phyloP scores from a whole-genome alignment of 2,888 invertebrate species.

The Rhagium mordax region DNA sequence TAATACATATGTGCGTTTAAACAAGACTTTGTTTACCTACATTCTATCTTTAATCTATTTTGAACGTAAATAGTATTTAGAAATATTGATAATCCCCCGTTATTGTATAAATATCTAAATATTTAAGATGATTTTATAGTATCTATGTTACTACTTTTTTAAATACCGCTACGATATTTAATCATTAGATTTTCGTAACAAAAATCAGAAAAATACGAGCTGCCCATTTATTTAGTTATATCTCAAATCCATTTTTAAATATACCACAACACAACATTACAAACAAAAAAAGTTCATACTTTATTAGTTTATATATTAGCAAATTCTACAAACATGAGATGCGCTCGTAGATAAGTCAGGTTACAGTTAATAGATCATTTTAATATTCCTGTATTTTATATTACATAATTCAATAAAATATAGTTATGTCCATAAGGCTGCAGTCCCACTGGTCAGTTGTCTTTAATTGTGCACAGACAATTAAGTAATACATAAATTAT shows the following conservation, averaged over 20 bases:
- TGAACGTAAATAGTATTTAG: no score
- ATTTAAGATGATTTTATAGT: no score
- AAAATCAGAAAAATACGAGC: constrained; percentile 28
- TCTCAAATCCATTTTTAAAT: not conserved
- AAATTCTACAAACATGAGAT: not conserved
- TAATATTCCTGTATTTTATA: not conserved
- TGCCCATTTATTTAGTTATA: not conserved
- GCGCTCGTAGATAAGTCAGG: not conserved
- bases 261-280: not conserved
- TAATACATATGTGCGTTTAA: no score
- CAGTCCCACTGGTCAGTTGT: not conserved
- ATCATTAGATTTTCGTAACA: constrained; percentile 24
- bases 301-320: not conserved
- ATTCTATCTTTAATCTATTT: no score
- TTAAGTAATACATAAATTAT: not conserved
- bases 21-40: no score
- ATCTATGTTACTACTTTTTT: not conserved
- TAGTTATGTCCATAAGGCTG: not conserved
- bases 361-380: not conserved
- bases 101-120: no score
- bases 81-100: no score
- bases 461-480: not conserved
- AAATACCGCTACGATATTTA: constrained; percentile 3
- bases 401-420: not conserved
- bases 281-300: not conserved